These are phyloP conservation scores for Cylindroiulus punctatus DNA, from an alignment of 2,888 invertebrate genomes.

Conservation along the genomic window DNA sequence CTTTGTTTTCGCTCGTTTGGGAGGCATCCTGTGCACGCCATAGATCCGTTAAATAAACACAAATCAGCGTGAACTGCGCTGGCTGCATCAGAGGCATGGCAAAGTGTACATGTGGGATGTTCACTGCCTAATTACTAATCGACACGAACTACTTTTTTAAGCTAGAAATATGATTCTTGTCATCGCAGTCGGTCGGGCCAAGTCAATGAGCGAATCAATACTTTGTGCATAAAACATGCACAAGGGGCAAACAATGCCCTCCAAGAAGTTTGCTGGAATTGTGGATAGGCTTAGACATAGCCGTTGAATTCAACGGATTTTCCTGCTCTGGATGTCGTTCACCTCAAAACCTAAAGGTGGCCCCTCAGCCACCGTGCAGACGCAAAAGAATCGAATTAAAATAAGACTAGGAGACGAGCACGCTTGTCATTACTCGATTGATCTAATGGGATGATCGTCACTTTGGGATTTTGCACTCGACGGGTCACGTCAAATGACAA, in stretches of 20 bases:
- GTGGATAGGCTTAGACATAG: background rate
- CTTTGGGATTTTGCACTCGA: background rate
- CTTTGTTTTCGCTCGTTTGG: constrained; percentile 27
- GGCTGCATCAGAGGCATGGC: background rate
- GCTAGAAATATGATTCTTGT: constrained; percentile 28
- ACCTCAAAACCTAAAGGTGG: constrained; percentile 42
- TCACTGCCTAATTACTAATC: background rate
- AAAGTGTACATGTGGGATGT: background rate
- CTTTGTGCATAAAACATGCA: background rate
- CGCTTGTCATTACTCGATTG: background rate
- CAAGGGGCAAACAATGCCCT: background rate
- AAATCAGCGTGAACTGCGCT: background rate
- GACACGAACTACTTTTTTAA: constrained; percentile 13
- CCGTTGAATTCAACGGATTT: background rate
- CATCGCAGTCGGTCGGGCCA: background rate
- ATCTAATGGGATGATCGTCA: background rate
- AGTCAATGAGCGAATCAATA: constrained; percentile 38
- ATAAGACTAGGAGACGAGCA: background rate
- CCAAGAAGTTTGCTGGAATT: constrained; percentile 11
- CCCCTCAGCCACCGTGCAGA: constrained; percentile 15
- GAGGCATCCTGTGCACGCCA: background rate
- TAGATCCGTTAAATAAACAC: constrained; percentile 33
- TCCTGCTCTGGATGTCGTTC: background rate
- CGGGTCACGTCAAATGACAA: background rate
- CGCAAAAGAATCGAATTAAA: background rate